A percentile compares a stretch with the other conserved stretches of the same genome.
phyloP scores from a whole-genome alignment of 2,888 invertebrate species.

The Erebia ligea region DNA sequence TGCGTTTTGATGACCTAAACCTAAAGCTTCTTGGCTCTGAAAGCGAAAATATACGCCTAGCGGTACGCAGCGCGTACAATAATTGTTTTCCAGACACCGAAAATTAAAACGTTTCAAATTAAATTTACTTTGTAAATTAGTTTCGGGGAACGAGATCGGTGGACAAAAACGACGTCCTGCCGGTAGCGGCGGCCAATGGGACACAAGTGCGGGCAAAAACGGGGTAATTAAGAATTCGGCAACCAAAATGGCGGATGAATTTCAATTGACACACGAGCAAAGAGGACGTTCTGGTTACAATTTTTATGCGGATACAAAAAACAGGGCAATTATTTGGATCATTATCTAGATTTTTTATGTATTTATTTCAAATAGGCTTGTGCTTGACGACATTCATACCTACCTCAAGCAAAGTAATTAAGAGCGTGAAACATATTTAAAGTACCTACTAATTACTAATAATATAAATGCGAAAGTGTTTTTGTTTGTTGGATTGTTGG shows the following conservation, averaged over 20 bases:
- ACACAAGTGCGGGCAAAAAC: constrained; percentile 45
- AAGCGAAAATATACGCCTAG: constrained; percentile 17
- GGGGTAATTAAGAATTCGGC: constrained; percentile 53
- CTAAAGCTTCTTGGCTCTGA: neutral
- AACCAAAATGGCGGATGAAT: constrained; percentile 47
- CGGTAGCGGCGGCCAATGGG: constrained; percentile 44
- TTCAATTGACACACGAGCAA: constrained; percentile 23
- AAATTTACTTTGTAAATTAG: constrained; percentile 52
- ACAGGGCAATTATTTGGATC: neutral
- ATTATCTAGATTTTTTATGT: too few species aligned
- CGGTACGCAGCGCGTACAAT: constrained; percentile 22
- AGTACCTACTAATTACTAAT: too few species aligned
- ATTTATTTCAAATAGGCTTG: too few species aligned
- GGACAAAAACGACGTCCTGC: constrained; percentile 43
- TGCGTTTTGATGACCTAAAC: too few species aligned
- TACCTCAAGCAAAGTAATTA: too few species aligned
- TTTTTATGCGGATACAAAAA: neutral
- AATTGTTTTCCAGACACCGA: constrained; percentile 35
- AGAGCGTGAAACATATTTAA: too few species aligned
- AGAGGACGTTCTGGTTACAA: constrained; percentile 23
- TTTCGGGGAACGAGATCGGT: constrained; percentile 47
- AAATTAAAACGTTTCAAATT: constrained; percentile 56
- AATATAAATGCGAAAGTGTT: too few species aligned
- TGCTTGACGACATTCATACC: too few species aligned
- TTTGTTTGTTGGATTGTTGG: too few species aligned